Base-by-base conservation (phyloP, 2,888 invertebrate genomes). In the Drosophila borealis region DNA sequence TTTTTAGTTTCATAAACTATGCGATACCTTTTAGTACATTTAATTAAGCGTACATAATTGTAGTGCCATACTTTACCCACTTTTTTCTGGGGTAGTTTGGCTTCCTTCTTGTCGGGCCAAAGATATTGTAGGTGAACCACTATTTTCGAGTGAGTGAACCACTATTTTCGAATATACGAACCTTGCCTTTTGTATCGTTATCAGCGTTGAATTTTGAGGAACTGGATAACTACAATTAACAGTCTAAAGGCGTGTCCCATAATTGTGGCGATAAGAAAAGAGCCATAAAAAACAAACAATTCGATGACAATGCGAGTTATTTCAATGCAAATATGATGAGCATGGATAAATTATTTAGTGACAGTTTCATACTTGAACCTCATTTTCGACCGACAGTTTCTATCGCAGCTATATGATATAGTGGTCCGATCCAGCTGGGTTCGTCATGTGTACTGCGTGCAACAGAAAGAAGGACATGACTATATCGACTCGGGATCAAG, bases 11-110 rank as follows among this genome's bases (percentile, higher is more conserved):
- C 56, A 70, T 71, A 55, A 14, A 60, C 10, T 73, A 36, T 50
- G 14, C 57, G 39, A 49, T 56, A 42, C 37, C 19, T 54, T 67
- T 67, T 75, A 68, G 62, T 64, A 21, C 56, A 64, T 36, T 63
- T 74, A 84, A 74, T 78, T 74, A 78, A 51, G 41, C 85, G 66
- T 72, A 57, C 50, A 67, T 62, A 62, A 80, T 66, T 69, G 48
- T 36, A 60, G 63, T 59, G 48, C 25, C 42, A 49, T 64, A 34
- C 34, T 60, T 42, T 34, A 33, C 9, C 39, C 25, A 59, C 11
- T 33, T 33, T 29, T 25, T 25, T 25, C 25, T 50, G 45, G 37
- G 21, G 45, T 44, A 42, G 50, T 57, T 66, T 9, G 14, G 60
- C 46, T 65, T 77, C 62, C 77, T 61, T 25, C 36, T 36, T 44